Conservation (phyloP, 1,140 invertebrate genomes). For the Cyclargus thomasi region DNA sequence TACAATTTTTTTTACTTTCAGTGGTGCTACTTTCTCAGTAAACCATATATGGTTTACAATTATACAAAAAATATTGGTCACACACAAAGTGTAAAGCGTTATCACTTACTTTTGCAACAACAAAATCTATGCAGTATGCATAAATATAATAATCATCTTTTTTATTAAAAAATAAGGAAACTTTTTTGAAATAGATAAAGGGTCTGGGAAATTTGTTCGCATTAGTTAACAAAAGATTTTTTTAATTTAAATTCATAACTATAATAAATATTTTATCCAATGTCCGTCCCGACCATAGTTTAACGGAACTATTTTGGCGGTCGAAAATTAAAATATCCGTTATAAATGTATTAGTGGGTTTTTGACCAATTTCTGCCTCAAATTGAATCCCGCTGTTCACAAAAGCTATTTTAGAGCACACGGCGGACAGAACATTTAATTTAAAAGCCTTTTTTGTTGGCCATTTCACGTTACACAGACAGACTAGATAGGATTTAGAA, state of each 20-base stretch:
- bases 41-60: too few relatives aligned
- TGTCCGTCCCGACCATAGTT: background rate
- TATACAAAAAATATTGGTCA: too few relatives aligned
- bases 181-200: too few relatives aligned
- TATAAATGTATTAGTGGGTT: slow-evolving; percentile 4
- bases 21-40: too few relatives aligned
- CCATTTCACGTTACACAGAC: background rate
- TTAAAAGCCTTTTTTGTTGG: slow-evolving; percentile 11
- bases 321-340: background rate
- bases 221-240: too few relatives aligned
- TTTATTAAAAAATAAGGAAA: too few relatives aligned
- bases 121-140: too few relatives aligned
- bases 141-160: too few relatives aligned
- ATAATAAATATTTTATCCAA: background rate
- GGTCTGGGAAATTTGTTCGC: too few relatives aligned
- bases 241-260: background rate
- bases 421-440: slow-evolving; percentile 18
- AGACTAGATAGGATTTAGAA: background rate
- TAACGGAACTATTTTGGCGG: background rate
- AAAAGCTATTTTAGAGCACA: slow-evolving; percentile 22
- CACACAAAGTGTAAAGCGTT: too few relatives aligned
- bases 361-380: slow-evolving; percentile 23
- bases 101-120: too few relatives aligned
- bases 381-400: slow-evolving; percentile 25
- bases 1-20: too few relatives aligned